phyloP scores from a whole-genome alignment of 2,797 vertebrate species.

The Anguilla pacifica region DNA sequence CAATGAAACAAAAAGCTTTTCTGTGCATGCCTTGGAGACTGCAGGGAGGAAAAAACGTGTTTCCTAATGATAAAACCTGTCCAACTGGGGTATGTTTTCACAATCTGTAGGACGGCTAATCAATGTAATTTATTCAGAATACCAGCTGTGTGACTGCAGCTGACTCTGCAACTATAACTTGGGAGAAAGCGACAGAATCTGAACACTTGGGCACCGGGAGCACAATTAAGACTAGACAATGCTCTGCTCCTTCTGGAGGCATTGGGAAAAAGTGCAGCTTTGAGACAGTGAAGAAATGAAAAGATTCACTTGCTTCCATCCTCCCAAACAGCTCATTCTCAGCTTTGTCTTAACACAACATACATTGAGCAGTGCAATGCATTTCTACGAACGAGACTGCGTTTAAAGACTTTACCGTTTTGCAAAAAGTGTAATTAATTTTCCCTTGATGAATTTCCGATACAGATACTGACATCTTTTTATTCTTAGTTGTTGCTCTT shows the following conservation, averaged over 20 bases:
- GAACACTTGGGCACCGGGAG: not conserved
- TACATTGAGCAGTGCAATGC: not conserved
- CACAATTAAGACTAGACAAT: slow-evolving; percentile 14
- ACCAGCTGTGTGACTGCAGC: not conserved
- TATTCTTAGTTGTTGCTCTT: not conserved
- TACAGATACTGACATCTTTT: not conserved
- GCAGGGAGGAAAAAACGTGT: not conserved
- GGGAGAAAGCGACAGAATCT: not conserved
- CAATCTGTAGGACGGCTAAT: not conserved
- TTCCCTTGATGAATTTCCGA: not conserved
- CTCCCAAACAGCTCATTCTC: not conserved
- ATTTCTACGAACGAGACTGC: not conserved
- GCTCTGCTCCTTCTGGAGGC: not conserved
- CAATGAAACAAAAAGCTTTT: not conserved
- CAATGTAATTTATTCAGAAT: slow-evolving; percentile 6
- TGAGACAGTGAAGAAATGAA: slow-evolving; percentile 1
- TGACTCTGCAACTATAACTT: slow-evolving; percentile 18
- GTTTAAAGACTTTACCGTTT: not conserved
- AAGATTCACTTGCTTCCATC: not conserved
- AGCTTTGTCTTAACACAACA: not conserved
- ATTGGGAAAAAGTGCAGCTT: not conserved
- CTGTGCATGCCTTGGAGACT: not conserved
- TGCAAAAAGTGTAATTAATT: not conserved
- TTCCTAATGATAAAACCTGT: not conserved
- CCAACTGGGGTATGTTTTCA: not conserved